Evolutionary conservation across 2,113 vertebrate species (phyloP).

Genomic region (Melanotaenia duboulayi): DNA sequence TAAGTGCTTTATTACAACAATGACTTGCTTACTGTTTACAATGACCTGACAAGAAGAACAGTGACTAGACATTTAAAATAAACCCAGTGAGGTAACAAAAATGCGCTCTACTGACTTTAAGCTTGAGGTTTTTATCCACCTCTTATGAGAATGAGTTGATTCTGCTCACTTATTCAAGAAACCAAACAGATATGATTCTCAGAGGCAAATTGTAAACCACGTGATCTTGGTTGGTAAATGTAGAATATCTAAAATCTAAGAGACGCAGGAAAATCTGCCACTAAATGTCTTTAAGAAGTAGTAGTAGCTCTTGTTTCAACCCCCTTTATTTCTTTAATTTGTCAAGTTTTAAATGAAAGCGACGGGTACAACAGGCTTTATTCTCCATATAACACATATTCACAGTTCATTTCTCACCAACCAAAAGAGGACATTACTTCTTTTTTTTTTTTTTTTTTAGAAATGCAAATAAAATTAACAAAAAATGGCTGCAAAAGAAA

Average conservation of each 20-base stretch:
- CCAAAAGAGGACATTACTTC: slow-evolving; percentile 48
- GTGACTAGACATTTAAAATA: slow-evolving; percentile 60
- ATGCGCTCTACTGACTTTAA: slow-evolving; percentile 49
- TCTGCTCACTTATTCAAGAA: slow-evolving; percentile 39
- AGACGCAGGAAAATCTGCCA: slow-evolving; percentile 52
- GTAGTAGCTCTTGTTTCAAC: neutral
- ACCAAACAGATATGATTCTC: slow-evolving; percentile 42
- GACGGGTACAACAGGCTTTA: slow-evolving; percentile 45
- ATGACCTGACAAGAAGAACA: slow-evolving; percentile 53
- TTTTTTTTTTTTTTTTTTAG: neutral
- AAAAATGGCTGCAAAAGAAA: slow-evolving; percentile 48
- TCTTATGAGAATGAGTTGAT: slow-evolving; percentile 18
- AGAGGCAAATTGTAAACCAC: slow-evolving; percentile 65
- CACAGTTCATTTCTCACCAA: slow-evolving; percentile 73
- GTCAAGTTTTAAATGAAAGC: slow-evolving; percentile 34
- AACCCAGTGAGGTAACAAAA: slow-evolving; percentile 63
- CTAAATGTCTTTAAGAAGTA: slow-evolving; percentile 19
- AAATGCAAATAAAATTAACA: slow-evolving; percentile 16
- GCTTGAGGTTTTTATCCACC: slow-evolving; percentile 29
- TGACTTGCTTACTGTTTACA: slow-evolving; percentile 62
- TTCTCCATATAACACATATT: slow-evolving; percentile 72
- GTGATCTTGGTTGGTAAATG: slow-evolving; percentile 49
- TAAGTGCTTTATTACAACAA: slow-evolving; percentile 66
- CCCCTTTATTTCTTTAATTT: slow-evolving; percentile 14
- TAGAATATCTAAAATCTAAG: slow-evolving; percentile 58